Evolutionary conservation across 2,797 vertebrate genomes (phyloP).

Genomic region (Prunella strophiata): DNA sequence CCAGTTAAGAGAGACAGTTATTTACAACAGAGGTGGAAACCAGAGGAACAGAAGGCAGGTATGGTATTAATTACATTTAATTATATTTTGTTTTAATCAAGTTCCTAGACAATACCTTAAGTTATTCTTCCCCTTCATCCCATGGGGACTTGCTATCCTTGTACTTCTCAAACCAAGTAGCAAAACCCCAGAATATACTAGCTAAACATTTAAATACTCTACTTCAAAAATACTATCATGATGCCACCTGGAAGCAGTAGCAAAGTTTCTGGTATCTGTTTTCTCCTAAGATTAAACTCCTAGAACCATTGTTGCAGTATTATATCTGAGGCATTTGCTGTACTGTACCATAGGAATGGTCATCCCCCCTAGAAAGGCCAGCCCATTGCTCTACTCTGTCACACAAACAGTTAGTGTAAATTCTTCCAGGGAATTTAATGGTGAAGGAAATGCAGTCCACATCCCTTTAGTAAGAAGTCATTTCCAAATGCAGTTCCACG

Average conservation of each 20-base stretch:
- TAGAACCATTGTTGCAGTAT: not conserved
- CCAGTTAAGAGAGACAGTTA: not conserved
- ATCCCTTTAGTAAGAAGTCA: fast-evolving
- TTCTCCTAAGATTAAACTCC: not conserved
- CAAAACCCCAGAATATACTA: not conserved
- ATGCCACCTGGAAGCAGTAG: not conserved
- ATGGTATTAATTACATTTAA: slow-evolving; percentile 10
- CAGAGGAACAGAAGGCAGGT: not conserved
- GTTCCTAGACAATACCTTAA: not conserved
- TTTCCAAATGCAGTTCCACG: not conserved
- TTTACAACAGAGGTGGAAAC: not conserved
- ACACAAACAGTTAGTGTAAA: not conserved
- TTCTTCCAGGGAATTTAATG: not conserved
- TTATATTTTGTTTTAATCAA: slow-evolving; percentile 9
- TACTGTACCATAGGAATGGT: not conserved
- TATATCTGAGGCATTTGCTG: not conserved
- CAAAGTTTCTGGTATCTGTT: not conserved
- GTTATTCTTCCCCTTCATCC: not conserved
- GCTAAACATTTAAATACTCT: not conserved
- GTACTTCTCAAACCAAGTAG: not conserved
- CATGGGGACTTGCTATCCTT: not conserved
- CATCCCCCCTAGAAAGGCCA: not conserved
- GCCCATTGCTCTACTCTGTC: not conserved
- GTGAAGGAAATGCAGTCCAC: not conserved
- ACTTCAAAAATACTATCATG: not conserved